Percentiles rank a stretch among this genome's conserved stretches.
These are phyloP conservation scores for Apamea epomidion DNA, from an alignment of 2,888 invertebrate species.

Conservation along the genomic window DNA sequence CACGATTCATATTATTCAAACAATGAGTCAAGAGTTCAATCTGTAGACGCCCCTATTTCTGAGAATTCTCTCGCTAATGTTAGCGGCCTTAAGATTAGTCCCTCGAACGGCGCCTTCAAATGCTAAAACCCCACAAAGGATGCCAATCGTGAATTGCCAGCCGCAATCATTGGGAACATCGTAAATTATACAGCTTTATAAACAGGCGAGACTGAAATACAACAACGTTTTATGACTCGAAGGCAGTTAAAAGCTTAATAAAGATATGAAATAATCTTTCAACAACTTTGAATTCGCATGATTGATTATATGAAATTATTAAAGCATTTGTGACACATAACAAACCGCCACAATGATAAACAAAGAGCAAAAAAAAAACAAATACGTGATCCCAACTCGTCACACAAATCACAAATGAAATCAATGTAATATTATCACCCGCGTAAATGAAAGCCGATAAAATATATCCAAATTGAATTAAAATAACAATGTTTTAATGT, in stretches of 20 bases:
- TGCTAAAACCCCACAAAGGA: slow-evolving; percentile 78
- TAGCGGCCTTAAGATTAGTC: slow-evolving; percentile 72
- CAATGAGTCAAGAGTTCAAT: slow-evolving; percentile 37
- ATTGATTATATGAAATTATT: slow-evolving; percentile 11
- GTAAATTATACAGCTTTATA: slow-evolving; percentile 71
- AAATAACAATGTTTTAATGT: slow-evolving; percentile 65
- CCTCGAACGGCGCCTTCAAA: slow-evolving; percentile 74
- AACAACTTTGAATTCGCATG: slow-evolving; percentile 15
- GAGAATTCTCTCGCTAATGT: slow-evolving; percentile 67
- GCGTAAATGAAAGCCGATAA: slow-evolving; percentile 47
- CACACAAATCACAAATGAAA: slow-evolving; percentile 36
- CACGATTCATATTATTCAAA: slow-evolving; percentile 30
- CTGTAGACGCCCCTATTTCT: slow-evolving; percentile 43
- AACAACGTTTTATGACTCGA: slow-evolving; percentile 45
- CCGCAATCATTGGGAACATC: slow-evolving; percentile 74
- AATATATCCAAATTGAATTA: slow-evolving; percentile 64
- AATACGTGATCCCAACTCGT: slow-evolving; percentile 1
- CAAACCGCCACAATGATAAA: not conserved
- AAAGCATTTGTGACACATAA: not conserved
- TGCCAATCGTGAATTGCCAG: slow-evolving; percentile 83
- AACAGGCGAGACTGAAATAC: slow-evolving; percentile 55
- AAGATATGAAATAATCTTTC: slow-evolving; percentile 34
- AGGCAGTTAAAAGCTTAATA: slow-evolving; percentile 28
- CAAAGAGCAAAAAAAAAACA: not conserved
- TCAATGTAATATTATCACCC: slow-evolving; percentile 51